These are phyloP conservation scores for Hiodon alosoides DNA, from an alignment of 2,113 vertebrate species.

Conservation along the genomic window DNA sequence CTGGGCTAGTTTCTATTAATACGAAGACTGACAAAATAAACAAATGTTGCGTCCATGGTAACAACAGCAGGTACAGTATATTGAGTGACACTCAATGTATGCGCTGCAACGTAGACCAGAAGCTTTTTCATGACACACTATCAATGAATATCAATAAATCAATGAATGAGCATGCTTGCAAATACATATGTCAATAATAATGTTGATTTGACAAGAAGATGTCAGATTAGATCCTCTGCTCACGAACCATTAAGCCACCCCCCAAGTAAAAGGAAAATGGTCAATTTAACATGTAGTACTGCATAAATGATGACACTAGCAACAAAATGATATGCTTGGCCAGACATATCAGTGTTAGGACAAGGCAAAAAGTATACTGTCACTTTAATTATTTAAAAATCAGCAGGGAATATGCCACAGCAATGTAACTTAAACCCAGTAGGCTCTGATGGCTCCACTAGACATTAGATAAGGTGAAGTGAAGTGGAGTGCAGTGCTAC, in stretches of 20 bases:
- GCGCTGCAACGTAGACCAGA: background rate
- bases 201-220: background rate
- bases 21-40: no score
- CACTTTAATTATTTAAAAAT: background rate
- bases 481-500: background rate
- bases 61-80: no score
- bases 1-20: no score
- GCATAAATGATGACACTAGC: background rate
- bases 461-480: background rate
- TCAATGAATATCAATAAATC: background rate
- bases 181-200: background rate
- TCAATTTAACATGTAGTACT: background rate
- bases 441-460: background rate
- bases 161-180: background rate
- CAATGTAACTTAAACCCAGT: background rate
- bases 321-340: background rate
- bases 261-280: background rate
- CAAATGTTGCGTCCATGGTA: no score
- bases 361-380: background rate
- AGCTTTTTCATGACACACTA: background rate
- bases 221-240: background rate
- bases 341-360: background rate
- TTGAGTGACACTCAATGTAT: background rate
- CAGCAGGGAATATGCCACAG: background rate
- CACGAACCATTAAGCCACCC: background rate